Base-by-base conservation (phyloP, 2,888 invertebrate genomes). In the Blomia tropicalis region DNA sequence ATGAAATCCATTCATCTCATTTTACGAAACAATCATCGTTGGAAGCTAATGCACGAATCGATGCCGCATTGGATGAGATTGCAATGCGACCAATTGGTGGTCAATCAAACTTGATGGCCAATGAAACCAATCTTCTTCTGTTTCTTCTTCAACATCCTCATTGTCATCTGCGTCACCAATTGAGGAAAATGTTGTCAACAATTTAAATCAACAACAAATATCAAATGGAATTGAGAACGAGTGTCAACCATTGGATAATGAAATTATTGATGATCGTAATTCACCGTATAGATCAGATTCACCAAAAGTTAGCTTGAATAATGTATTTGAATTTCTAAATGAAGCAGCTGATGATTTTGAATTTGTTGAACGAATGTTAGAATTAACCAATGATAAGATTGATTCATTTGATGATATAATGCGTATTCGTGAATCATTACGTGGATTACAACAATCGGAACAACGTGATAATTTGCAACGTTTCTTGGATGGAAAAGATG, bases 291-390 rank as follows among this genome's bases (percentile, higher is more conserved):
- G 17, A 11, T 36, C 36, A 36, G n/a, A n/a, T 19, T 47, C 51
- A 47, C 51, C 29, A 14, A 56, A 56, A 36, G 56, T 56, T 3
- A 56, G 56, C 11, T 30, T 56, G 2, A 29, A 56, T 25, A 56
- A 56, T 56, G 56, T 56, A 11, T 56, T 56, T 29, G 56, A 56
- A n/a, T 56, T 56, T 36, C 56, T 56, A 27, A 56, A 56, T 19
- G 29, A 56, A 36, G 56, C 56, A 2, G 29, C 56, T 31, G 56
- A 56, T 36, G 56, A 56, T 25, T 56, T 56, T 29, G 56, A 56
- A 25, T 56, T 56, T 56, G 56, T 56, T n/a, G 56, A 56, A 25
- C 2, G 56, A 56, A 56, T 56, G 56, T 25, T 56, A n/a, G 56
- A 56, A 19, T 25, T 56, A 25, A 56, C 56, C 17, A 56, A 56